A percentile compares a stretch with the other conserved stretches of the same genome.
Evolutionary conservation across 2,797 vertebrate species (phyloP).

Genomic region (Zalophus californianus): DNA sequence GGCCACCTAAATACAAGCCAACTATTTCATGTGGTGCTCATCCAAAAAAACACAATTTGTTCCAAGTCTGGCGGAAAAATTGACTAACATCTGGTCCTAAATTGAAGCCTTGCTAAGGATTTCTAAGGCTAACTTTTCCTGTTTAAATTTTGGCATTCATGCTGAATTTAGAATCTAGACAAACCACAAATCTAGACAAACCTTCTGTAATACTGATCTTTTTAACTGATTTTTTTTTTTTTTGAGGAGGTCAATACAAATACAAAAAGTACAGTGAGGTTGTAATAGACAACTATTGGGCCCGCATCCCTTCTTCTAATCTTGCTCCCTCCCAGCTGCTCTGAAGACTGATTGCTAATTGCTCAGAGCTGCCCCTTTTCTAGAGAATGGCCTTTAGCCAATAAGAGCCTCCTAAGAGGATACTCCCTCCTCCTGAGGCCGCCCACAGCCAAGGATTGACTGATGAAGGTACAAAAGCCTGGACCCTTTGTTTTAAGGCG

Average conservation of each 20-base stretch:
- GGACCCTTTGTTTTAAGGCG: neutral
- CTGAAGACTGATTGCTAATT: neutral
- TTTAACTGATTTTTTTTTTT: neutral
- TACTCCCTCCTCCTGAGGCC: neutral
- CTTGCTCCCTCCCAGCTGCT: neutral
- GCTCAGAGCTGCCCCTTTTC: neutral
- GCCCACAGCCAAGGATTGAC: neutral
- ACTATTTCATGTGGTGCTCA: constrained; percentile 30
- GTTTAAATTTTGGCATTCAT: neutral
- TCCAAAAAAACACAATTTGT: constrained; percentile 36
- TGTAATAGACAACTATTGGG: neutral
- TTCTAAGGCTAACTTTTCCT: constrained; percentile 45
- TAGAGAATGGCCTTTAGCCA: neutral
- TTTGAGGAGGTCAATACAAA: neutral
- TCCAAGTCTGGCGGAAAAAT: constrained; percentile 42
- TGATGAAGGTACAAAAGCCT: neutral
- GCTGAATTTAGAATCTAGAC: constrained; percentile 45
- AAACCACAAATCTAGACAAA: neutral
- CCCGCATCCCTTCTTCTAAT: neutral
- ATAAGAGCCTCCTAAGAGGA: neutral
- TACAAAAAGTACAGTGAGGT: neutral
- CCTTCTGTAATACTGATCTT: neutral
- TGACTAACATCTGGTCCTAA: neutral
- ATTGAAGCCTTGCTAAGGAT: constrained; percentile 25
- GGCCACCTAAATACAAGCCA: constrained; percentile 49